These are phyloP conservation scores for Halictus quadricinctus DNA, from an alignment of 2,888 invertebrate genomes.

Conservation along the genomic window DNA sequence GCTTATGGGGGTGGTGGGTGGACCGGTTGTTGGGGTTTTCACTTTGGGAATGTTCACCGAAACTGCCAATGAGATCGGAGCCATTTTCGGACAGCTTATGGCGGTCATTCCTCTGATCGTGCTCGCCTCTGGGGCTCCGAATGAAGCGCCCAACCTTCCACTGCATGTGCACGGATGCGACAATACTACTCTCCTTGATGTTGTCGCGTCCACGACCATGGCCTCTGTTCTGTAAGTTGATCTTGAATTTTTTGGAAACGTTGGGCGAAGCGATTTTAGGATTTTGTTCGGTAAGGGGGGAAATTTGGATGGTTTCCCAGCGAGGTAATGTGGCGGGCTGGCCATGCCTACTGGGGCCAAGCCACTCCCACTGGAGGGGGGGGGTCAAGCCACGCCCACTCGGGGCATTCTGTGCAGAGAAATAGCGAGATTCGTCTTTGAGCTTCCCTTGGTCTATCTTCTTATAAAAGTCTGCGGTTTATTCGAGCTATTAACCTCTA, in stretches of 20 bases:
- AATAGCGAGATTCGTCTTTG: too few relatives aligned
- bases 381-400: too few relatives aligned
- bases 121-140: slow-evolving; percentile 52
- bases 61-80: slow-evolving; percentile 86
- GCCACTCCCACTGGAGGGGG: too few relatives aligned
- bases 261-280: too few relatives aligned
- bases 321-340: too few relatives aligned
- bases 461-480: too few relatives aligned
- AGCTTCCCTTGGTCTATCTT: too few relatives aligned
- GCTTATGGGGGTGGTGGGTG: slow-evolving; percentile 93
- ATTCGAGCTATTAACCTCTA: too few relatives aligned
- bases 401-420: too few relatives aligned
- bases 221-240: slow-evolving; percentile 20
- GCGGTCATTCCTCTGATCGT: slow-evolving; percentile 28
- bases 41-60: slow-evolving; percentile 94
- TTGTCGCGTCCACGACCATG: neutral
- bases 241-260: neutral
- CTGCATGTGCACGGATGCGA: slow-evolving; percentile 68
- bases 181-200: slow-evolving; percentile 49
- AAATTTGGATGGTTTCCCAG: too few relatives aligned
- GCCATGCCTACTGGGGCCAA: too few relatives aligned
- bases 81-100: slow-evolving; percentile 70
- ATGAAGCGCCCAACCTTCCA: slow-evolving; percentile 54
- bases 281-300: too few relatives aligned
- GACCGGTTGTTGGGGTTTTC: slow-evolving; percentile 93